Evolutionary conservation across 2,888 invertebrate species (phyloP).

Genomic region (Eubasilissa splendida): DNA sequence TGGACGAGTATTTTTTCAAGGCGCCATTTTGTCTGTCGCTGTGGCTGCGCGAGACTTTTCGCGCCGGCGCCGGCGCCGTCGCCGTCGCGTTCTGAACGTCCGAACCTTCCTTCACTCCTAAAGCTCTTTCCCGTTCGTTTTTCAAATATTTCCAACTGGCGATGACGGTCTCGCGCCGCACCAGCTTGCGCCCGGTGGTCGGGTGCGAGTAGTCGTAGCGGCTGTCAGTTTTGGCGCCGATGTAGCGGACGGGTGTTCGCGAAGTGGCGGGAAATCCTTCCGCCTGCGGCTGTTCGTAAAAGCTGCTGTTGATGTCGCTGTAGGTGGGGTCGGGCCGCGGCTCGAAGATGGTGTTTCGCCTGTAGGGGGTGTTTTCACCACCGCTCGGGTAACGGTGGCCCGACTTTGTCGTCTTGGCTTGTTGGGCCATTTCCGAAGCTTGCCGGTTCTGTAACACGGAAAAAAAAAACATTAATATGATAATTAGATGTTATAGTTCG

Average conservation of each 20-base stretch:
- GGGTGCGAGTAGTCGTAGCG: slow-evolving; percentile 38
- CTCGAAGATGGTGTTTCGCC: slow-evolving; percentile 52
- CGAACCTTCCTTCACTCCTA: slow-evolving; percentile 61
- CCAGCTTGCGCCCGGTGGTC: slow-evolving; percentile 63
- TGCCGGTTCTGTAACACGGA: slow-evolving; percentile 40
- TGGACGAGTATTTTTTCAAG: slow-evolving; percentile 52
- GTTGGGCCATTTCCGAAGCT: slow-evolving; percentile 36
- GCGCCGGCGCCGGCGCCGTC: not conserved
- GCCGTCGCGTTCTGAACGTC: too few species aligned
- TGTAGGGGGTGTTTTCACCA: not conserved
- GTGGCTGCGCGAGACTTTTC: slow-evolving; percentile 49
- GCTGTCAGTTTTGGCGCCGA: slow-evolving; percentile 56
- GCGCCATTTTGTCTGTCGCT: slow-evolving; percentile 48
- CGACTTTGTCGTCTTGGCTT: slow-evolving; percentile 24
- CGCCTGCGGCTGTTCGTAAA: not conserved
- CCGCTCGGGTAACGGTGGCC: slow-evolving; percentile 19
- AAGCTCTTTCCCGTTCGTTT: slow-evolving; percentile 69
- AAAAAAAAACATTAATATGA: not conserved
- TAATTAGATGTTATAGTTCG: too few species aligned
- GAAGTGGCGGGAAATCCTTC: slow-evolving; percentile 6
- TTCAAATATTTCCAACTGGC: slow-evolving; percentile 72
- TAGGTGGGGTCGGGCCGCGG: slow-evolving; percentile 55
- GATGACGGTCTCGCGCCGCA: slow-evolving; percentile 70
- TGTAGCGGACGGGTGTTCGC: slow-evolving; percentile 49
- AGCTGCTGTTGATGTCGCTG: slow-evolving; percentile 50